Evolutionary conservation across 2,113 vertebrate species (phyloP), one percentile per base, ranked within the genome.

Genomic region (Cebidichthys violaceus): DNA sequence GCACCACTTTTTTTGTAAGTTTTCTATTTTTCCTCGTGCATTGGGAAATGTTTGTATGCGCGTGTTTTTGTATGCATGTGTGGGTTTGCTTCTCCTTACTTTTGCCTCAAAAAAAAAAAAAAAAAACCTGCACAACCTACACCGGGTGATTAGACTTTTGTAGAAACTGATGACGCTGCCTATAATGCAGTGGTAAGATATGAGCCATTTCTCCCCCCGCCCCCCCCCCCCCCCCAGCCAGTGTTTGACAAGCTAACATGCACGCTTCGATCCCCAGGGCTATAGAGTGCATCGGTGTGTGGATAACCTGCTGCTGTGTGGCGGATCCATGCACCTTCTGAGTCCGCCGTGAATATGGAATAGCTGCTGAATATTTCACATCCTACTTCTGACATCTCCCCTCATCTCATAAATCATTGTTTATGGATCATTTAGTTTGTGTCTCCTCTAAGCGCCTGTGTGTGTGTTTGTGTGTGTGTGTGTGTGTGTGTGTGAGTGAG

Each of bases 321-420:
- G 84, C 75, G 39, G 62, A 83, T 85, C 85, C 75, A 55, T 90
- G 90, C 79, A 73, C 85, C 87, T 88, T 88, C 82, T 22, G 83
- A 74, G 71, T 79, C 86, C 80, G 85, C 84, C 79, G 83, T 89
- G 86, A 93, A 92, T 92, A 85, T 90, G 88, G 64, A 93, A 92
- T 79, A 80, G 79, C 78, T 91, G 70, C 75, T 93, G 89, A 93
- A 94, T 93, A 93, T 93, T 93, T 93, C 75, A 92, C 82, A 83
- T 86, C 71, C 67, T 66, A 76, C 86, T 84, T 84, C 74, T 92
- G 83, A 92, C 89, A 83, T 64, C 9, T 65, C 69, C 81, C 45
- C 62, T 64, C 74, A 78, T 85, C 91, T 90, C 92, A 92, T 93
- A 91, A 93, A 93, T 94, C 92, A 90, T 82, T 85, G 85, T 94